A percentile compares a stretch with the other conserved stretches of the same genome.
Evolutionary conservation across 2,113 vertebrate genomes (phyloP).

Genomic region (Sapajus apella): DNA sequence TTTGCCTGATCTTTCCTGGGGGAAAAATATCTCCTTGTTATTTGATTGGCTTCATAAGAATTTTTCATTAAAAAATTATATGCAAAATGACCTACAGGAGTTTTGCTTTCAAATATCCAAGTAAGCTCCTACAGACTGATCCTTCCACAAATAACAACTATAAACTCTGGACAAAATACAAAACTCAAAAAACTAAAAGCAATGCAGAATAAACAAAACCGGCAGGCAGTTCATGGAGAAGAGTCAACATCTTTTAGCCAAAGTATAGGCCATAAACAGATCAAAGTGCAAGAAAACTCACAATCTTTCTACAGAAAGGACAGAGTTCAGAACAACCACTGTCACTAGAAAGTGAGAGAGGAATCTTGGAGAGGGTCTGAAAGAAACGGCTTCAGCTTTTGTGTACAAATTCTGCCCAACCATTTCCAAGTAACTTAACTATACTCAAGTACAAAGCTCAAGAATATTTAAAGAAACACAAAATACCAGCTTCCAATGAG

Average conservation of each 20-base stretch:
- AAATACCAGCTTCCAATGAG: slow-evolving; percentile 7
- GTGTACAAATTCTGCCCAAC: slow-evolving; percentile 17
- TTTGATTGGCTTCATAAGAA: slow-evolving; percentile 32
- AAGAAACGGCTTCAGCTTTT: background rate
- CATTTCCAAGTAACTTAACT: slow-evolving; percentile 46
- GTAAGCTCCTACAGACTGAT: background rate
- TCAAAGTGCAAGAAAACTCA: background rate
- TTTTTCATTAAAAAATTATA: slow-evolving; percentile 48
- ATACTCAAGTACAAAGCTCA: background rate
- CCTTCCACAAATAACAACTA: background rate
- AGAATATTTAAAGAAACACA: slow-evolving; percentile 47
- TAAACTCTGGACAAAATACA: background rate
- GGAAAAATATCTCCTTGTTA: slow-evolving; percentile 15
- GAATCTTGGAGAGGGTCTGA: background rate
- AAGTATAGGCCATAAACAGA: background rate
- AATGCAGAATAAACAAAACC: background rate
- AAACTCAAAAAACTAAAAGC: background rate
- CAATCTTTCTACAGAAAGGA: background rate
- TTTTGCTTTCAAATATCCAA: slow-evolving; percentile 7
- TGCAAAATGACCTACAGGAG: background rate
- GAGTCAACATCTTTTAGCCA: background rate
- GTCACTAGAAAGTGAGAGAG: background rate
- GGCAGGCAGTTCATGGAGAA: background rate
- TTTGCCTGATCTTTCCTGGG: slow-evolving; percentile 87
- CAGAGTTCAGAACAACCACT: background rate